phyloP scores from a whole-genome alignment of 2,113 vertebrate species.

The Podarcis raffonei region DNA sequence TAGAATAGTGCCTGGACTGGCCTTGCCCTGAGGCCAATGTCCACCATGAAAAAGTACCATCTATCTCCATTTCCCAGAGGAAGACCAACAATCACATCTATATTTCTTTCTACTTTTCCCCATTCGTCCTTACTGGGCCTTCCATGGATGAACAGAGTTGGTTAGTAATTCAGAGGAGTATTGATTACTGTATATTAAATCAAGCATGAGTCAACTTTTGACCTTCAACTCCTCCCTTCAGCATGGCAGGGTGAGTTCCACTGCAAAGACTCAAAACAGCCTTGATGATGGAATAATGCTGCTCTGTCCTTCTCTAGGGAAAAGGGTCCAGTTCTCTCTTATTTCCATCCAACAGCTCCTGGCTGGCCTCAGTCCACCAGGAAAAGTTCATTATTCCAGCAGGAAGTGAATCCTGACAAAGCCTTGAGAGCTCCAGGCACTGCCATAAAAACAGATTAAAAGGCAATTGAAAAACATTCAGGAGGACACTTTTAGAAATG shows the following conservation, averaged over 20 bases:
- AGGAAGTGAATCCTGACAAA: constrained; percentile 35
- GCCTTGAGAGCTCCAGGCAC: constrained; percentile 10
- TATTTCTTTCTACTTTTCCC: not conserved
- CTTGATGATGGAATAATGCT: constrained; percentile 37
- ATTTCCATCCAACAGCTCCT: not conserved
- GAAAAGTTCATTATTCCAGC: constrained; percentile 12
- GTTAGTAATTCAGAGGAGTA: constrained; percentile 18
- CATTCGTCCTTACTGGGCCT: not conserved
- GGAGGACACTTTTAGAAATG: not conserved
- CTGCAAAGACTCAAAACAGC: constrained; percentile 14
- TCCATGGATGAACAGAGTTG: constrained; percentile 10
- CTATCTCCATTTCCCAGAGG: not conserved
- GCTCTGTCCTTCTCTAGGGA: constrained; percentile 30
- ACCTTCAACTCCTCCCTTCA: constrained; percentile 35
- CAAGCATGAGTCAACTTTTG: constrained; percentile 21
- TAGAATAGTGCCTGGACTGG: not conserved
- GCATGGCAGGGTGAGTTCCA: constrained; percentile 1
- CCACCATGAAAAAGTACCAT: not conserved
- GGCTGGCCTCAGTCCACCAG: not conserved
- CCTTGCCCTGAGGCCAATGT: too few species aligned
- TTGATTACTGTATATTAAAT: constrained; percentile 41
- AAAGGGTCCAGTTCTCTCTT: not conserved
- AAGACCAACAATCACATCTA: not conserved
- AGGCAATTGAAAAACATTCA: not conserved
- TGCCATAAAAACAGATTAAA: not conserved